Evolutionary conservation across 1,140 invertebrate genomes (phyloP).

Genomic region (Penaeus indicus): DNA sequence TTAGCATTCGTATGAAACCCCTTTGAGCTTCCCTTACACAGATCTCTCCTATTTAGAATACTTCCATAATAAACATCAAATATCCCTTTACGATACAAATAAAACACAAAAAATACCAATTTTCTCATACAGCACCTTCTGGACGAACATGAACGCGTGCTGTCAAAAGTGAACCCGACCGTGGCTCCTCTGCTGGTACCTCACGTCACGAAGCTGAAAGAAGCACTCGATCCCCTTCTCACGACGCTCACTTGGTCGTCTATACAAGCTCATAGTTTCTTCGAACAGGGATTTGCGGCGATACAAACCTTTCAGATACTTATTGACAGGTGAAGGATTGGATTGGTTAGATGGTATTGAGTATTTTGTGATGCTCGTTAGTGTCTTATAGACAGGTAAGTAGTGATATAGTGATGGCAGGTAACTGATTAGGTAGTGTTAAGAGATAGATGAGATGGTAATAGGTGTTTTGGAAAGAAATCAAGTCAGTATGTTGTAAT

Average conservation of each 20-base stretch:
- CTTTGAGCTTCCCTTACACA: too few species aligned
- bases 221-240: constrained; percentile 84
- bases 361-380: too few species aligned
- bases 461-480: too few species aligned
- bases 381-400: too few species aligned
- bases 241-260: constrained; percentile 85
- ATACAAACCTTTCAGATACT: constrained; percentile 87
- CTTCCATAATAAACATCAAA: neutral
- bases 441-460: too few species aligned
- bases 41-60: too few species aligned
- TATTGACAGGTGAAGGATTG: constrained; percentile 72
- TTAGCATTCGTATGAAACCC: neutral
- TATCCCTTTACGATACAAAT: neutral
- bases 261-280: constrained; percentile 81
- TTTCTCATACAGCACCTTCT: constrained; percentile 65
- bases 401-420: too few species aligned
- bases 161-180: constrained; percentile 62
- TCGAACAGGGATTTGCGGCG: constrained; percentile 78
- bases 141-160: constrained; percentile 56
- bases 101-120: neutral
- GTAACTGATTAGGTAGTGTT: too few species aligned
- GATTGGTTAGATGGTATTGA: too few species aligned
- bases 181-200: constrained; percentile 88
- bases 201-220: constrained; percentile 85
- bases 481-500: too few species aligned